These are phyloP conservation scores for Platerodrilus igneus DNA, from an alignment of 2,888 invertebrate species.

Conservation along the genomic window DNA sequence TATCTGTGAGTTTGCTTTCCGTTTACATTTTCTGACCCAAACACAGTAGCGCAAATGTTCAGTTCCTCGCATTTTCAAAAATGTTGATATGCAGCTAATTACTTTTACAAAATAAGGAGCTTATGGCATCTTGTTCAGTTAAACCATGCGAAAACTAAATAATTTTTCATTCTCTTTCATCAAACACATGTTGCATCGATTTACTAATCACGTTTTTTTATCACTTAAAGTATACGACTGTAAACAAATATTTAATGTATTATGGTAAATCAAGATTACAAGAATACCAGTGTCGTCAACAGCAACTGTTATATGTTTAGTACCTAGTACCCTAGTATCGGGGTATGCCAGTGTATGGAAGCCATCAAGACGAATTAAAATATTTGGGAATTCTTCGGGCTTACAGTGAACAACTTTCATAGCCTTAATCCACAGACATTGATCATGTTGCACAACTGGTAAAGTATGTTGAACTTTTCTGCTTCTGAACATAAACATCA, in stretches of 20 bases:
- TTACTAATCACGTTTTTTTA: conserved; percentile 6
- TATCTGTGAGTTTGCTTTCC: conserved; percentile 5
- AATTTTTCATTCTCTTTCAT: conserved; percentile 5
- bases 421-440: conserved; percentile 2
- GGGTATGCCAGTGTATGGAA: conserved; percentile 2
- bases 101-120: conserved; percentile 8
- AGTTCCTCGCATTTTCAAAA: conserved; percentile 4
- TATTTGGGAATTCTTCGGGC: conserved; percentile 3
- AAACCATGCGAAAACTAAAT: conserved; percentile 7
- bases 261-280: conserved; percentile 12
- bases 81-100: conserved; percentile 4
- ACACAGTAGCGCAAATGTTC: too few relatives aligned
- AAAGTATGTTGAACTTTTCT: conserved; percentile 4
- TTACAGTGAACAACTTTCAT: conserved; percentile 5
- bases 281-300: conserved; percentile 7
- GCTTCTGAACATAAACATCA: too few relatives aligned
- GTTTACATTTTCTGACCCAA: too few relatives aligned
- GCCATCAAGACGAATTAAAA: conserved; percentile 4
- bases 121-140: conserved; percentile 5
- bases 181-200: conserved; percentile 7
- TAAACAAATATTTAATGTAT: conserved; percentile 5
- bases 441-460: conserved; percentile 3
- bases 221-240: too few relatives aligned
- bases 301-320: too few relatives aligned
- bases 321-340: too few relatives aligned